A percentile compares a stretch with the other conserved stretches of the same genome.
Conservation (phyloP, 30 jellyfish, hydroid and myxozoan species). For the Euphysa ruthae region DNA sequence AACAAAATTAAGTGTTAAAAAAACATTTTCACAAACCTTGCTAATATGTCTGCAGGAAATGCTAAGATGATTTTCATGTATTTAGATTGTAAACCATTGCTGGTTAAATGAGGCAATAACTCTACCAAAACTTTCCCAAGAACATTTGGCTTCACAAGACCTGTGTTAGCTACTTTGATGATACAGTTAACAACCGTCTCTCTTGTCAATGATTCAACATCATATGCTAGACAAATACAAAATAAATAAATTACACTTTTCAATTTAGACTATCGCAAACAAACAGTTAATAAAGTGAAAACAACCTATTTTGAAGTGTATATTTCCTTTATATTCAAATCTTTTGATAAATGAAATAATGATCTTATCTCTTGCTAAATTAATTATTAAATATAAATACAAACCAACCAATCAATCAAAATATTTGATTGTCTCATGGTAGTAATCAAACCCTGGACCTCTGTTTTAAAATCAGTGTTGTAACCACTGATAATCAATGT, state of each 20-base stretch:
- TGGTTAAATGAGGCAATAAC: conserved; percentile 42
- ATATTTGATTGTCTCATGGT: too few species aligned
- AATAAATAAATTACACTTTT: background rate
- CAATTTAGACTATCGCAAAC: too few species aligned
- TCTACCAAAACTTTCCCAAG: conserved; percentile 37
- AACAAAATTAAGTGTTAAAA: too few species aligned
- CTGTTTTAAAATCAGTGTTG: too few species aligned
- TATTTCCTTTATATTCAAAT: too few species aligned
- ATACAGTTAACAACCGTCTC: conserved; percentile 12
- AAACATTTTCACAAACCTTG: conserved; percentile 52
- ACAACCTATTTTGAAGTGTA: too few species aligned
- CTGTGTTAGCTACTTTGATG: conserved; percentile 3
- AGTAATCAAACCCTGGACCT: too few species aligned
- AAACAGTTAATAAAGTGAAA: background rate
- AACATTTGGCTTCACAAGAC: conserved; percentile 13
- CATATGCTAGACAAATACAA: conserved; percentile 1
- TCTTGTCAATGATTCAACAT: conserved; percentile 2
- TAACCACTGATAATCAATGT: too few species aligned
- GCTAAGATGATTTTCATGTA: conserved; percentile 36
- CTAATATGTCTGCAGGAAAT: conserved; percentile 80
- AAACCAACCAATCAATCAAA: too few species aligned
- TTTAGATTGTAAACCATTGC: conserved; percentile 26
- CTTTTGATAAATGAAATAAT: background rate
- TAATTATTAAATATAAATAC: background rate
- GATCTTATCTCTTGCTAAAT: background rate